These are phyloP conservation scores for Catostomus latipinnis DNA, from an alignment of 2,797 vertebrate species.

Conservation along the genomic window DNA sequence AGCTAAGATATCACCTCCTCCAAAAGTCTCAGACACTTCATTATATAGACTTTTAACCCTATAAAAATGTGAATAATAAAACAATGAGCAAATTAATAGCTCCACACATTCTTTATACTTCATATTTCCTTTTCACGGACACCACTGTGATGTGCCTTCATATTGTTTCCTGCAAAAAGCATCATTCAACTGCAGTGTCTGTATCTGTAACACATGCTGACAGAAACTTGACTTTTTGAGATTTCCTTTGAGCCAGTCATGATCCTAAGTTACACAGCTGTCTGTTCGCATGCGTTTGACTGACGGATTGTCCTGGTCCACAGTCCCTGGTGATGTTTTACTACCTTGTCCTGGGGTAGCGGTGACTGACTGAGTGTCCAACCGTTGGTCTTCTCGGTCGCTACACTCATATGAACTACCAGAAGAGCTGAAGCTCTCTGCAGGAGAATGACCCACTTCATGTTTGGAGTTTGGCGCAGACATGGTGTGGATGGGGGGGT, in stretches of 20 bases:
- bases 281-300: conserved; percentile 94
- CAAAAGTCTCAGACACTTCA: background rate
- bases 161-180: conserved; percentile 57
- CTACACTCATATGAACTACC: conserved; percentile 95
- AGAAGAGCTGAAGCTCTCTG: conserved; percentile 92
- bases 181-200: conserved; percentile 25
- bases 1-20: conserved; percentile 17
- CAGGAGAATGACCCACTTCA: conserved; percentile 89
- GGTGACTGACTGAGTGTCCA: conserved; percentile 84
- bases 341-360: conserved; percentile 62
- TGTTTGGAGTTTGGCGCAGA: conserved; percentile 73
- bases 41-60: background rate
- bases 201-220: conserved; percentile 9
- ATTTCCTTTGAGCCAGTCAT: background rate
- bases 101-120: background rate
- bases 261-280: conserved; percentile 91
- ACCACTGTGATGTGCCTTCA: conserved; percentile 74
- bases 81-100: background rate
- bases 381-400: conserved; percentile 87
- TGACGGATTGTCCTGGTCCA: conserved; percentile 84
- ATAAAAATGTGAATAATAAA: background rate
- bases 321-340: conserved; percentile 68
- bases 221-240: background rate
- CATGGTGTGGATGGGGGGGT: conserved; percentile 77
- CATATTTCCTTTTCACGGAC: conserved; percentile 8